A percentile compares a stretch with the other conserved stretches of the same genome.
Conservation (phyloP, 2,888 invertebrate genomes). For the Phengaris alcon region DNA sequence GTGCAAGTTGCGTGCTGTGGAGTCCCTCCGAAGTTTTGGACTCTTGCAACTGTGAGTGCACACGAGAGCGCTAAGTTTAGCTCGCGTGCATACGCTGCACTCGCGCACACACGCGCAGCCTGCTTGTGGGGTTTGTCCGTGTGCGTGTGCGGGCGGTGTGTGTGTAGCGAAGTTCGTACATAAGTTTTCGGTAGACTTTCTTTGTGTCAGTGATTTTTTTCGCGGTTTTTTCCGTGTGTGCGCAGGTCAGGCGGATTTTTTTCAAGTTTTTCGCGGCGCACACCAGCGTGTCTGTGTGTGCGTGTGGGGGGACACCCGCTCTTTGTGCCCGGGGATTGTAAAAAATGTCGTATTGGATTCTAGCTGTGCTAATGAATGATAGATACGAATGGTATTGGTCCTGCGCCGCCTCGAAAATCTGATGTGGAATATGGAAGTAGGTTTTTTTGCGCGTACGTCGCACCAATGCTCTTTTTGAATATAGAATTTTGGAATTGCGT, state of each 20-base stretch:
- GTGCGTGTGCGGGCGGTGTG: slow-evolving; percentile 48
- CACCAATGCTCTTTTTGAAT: slow-evolving; percentile 42
- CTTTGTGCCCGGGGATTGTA: slow-evolving; percentile 77
- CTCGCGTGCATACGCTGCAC: slow-evolving; percentile 62
- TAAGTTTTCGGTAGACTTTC: slow-evolving; percentile 77
- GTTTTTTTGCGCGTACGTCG: slow-evolving; percentile 43
- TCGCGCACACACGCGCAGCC: slow-evolving; percentile 57
- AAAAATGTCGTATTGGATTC: slow-evolving; percentile 80
- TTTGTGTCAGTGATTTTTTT: slow-evolving; percentile 80
- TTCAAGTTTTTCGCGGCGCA: slow-evolving; percentile 71
- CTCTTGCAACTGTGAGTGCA: slow-evolving; percentile 68
- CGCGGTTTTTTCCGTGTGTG: slow-evolving; percentile 62
- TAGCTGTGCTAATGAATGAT: slow-evolving; percentile 78
- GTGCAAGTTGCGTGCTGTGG: slow-evolving; percentile 42
- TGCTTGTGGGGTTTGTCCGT: slow-evolving; percentile 51
- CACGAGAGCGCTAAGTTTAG: slow-evolving; percentile 72
- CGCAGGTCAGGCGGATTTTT: slow-evolving; percentile 75
- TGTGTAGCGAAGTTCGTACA: slow-evolving; percentile 72
- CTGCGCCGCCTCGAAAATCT: slow-evolving; percentile 57
- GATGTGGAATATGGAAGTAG: slow-evolving; percentile 53
- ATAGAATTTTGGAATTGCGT: slow-evolving; percentile 45
- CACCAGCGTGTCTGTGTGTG: slow-evolving; percentile 54
- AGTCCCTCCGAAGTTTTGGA: slow-evolving; percentile 61
- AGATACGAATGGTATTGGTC: slow-evolving; percentile 64
- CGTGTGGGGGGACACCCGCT: slow-evolving; percentile 65